Percentiles rank a stretch among this genome's conserved stretches.
Conservation (phyloP, 1,140 invertebrate genomes). For the Magallana angulata region DNA sequence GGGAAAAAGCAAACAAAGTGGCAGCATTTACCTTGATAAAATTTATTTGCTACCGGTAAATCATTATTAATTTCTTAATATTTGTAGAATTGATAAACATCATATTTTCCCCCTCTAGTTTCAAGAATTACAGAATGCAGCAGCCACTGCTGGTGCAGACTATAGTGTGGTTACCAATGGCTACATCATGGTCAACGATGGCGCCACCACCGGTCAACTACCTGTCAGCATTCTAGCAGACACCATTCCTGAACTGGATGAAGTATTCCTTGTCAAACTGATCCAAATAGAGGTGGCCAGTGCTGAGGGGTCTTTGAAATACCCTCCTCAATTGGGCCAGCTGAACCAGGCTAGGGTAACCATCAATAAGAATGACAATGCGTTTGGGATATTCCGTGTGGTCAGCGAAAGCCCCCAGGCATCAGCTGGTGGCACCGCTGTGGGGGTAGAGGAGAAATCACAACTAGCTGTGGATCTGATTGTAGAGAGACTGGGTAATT, state of each 20-base stretch:
- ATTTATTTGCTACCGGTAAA: too few relatives aligned
- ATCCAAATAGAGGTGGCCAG: constrained; percentile 69
- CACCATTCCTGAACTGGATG: constrained; percentile 74
- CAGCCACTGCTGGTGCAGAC: constrained; percentile 69
- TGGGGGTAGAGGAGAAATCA: constrained; percentile 73
- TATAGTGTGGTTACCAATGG: constrained; percentile 66
- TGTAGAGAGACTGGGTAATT: constrained; percentile 75
- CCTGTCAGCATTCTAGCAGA: constrained; percentile 71
- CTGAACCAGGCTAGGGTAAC: constrained; percentile 62
- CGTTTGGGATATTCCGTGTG: constrained; percentile 74
- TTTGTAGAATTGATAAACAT: too few relatives aligned
- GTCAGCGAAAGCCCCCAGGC: constrained; percentile 68
- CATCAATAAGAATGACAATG: constrained; percentile 75
- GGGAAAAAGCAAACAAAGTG: too few relatives aligned
- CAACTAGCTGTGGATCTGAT: constrained; percentile 74
- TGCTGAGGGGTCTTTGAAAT: constrained; percentile 55
- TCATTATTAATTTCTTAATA: too few relatives aligned
- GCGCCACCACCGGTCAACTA: constrained; percentile 61
- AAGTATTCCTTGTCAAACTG: constrained; percentile 71
- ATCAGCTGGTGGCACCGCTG: constrained; percentile 55
- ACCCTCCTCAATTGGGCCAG: constrained; percentile 70
- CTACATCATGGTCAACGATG: constrained; percentile 68
- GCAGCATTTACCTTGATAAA: too few relatives aligned
- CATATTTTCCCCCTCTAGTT: constrained; percentile 42
- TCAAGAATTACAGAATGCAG: constrained; percentile 48